Evolutionary conservation across 2,113 vertebrate genomes (phyloP).

Genomic region (Cebus imitator): DNA sequence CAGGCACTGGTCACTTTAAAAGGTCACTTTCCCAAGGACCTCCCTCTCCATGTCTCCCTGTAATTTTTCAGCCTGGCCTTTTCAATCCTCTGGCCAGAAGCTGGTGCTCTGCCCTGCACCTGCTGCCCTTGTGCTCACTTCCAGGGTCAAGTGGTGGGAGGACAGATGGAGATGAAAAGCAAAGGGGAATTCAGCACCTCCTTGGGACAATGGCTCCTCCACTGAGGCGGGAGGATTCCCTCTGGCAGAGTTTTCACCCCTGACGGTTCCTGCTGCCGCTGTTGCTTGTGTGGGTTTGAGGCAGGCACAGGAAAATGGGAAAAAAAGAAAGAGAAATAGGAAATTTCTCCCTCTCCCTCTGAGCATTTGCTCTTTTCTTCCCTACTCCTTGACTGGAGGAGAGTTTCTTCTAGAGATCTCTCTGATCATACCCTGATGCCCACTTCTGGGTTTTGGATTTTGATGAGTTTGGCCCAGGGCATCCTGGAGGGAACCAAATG

Average conservation of each 20-base stretch:
- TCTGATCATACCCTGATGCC: neutral
- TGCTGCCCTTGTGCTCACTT: neutral
- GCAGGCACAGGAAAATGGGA: neutral
- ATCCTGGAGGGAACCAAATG: neutral
- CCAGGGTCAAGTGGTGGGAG: neutral
- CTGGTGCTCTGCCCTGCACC: no score
- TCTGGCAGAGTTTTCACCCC: neutral
- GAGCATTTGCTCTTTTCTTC: neutral
- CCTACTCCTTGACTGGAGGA: neutral
- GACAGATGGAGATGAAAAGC: neutral
- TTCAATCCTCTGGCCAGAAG: neutral
- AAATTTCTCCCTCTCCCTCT: neutral
- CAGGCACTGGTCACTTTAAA: neutral
- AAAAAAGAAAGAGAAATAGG: neutral
- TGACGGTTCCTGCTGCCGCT: rapidly evolving
- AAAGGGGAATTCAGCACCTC: neutral
- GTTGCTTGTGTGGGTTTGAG: neutral
- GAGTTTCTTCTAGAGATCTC: neutral
- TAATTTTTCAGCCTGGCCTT: neutral
- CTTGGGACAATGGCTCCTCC: neutral
- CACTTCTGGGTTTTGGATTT: neutral
- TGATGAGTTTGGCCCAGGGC: neutral
- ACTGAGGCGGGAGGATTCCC: rapidly evolving
- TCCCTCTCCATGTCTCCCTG: neutral
- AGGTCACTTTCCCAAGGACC: neutral